These are phyloP conservation scores for Myopa testacea DNA, from an alignment of 2,888 invertebrate genomes.

Conservation along the genomic window DNA sequence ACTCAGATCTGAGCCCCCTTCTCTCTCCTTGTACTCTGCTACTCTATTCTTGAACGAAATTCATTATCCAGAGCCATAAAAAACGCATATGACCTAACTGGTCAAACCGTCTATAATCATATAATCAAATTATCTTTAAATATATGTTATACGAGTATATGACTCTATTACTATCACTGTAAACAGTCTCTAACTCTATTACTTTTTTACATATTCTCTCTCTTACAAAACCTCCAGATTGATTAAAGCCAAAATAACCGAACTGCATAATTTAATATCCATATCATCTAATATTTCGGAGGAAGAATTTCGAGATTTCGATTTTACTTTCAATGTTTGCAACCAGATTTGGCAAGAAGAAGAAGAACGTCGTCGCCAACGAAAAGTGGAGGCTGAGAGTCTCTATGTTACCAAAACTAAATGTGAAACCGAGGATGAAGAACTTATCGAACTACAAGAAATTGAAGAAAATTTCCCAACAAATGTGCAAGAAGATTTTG, in stretches of 20 bases:
- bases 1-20: too few relatives aligned
- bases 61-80: too few relatives aligned
- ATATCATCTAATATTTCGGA: constrained; percentile 70
- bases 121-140: too few relatives aligned
- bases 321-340: constrained; percentile 72
- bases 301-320: constrained; percentile 69
- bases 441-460: constrained; percentile 75
- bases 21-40: too few relatives aligned
- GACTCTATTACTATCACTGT: too few relatives aligned
- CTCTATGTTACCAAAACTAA: constrained; percentile 80
- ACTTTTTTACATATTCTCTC: not conserved
- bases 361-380: constrained; percentile 75
- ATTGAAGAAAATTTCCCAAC: constrained; percentile 79
- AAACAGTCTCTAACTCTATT: not conserved
- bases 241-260: constrained; percentile 77
- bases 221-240: constrained; percentile 69
- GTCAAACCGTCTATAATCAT: too few relatives aligned
- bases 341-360: constrained; percentile 82
- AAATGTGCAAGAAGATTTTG: constrained; percentile 76
- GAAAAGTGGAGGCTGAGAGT: constrained; percentile 80
- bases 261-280: constrained; percentile 75
- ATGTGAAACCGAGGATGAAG: constrained; percentile 77
- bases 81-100: too few relatives aligned
- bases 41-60: too few relatives aligned
- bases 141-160: too few relatives aligned